Evolutionary conservation across 2,797 vertebrate species (phyloP).

Genomic region (Gymnopithys bicolor): DNA sequence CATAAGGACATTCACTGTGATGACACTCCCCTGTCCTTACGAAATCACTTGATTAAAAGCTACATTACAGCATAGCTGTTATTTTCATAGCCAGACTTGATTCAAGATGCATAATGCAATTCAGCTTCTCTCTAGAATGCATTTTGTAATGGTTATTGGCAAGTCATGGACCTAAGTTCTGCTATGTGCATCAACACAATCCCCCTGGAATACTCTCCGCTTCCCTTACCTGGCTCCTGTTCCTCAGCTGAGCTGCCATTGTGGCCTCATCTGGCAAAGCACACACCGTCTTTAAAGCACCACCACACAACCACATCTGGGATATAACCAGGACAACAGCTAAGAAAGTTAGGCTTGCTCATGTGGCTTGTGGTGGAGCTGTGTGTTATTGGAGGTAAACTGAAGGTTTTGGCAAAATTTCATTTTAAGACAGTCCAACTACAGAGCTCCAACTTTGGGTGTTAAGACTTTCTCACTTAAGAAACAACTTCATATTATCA

Average conservation of each 20-base stretch:
- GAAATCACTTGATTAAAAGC: neutral
- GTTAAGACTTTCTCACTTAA: neutral
- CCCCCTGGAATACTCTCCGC: neutral
- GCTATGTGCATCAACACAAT: neutral
- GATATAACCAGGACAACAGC: neutral
- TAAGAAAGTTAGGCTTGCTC: neutral
- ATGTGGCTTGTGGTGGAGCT: neutral
- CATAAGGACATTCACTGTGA: neutral
- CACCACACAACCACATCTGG: neutral
- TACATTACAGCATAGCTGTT: neutral
- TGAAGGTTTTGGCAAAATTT: conserved; percentile 43
- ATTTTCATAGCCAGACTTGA: neutral
- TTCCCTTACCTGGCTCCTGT: neutral
- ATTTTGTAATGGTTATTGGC: neutral
- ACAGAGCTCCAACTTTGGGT: neutral
- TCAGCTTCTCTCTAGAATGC: neutral
- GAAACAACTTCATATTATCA: neutral
- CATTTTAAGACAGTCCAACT: conserved; percentile 12
- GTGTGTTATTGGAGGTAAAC: neutral
- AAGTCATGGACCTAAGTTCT: neutral
- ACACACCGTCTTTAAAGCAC: neutral
- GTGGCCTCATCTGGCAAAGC: neutral
- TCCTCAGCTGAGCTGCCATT: neutral
- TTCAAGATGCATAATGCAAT: neutral
- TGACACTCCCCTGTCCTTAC: neutral